Evolutionary conservation across 2,888 invertebrate genomes (phyloP), one percentile per base, ranked within the genome.

Genomic region (Zele albiditarsus): DNA sequence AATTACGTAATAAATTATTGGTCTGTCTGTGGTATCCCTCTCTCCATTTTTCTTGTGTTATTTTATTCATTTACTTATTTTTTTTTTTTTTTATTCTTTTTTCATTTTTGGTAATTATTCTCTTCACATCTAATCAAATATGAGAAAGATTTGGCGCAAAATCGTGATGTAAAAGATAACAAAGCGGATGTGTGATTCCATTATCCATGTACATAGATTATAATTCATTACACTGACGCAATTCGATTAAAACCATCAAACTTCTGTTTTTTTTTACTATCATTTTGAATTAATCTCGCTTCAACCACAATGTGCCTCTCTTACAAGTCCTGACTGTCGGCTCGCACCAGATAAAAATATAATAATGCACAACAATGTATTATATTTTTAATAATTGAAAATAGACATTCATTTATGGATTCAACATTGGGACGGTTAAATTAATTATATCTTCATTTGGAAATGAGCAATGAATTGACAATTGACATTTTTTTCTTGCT

Each of bases 1-100:
- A 83, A 84, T 84, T 80, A 83, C 76, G 76, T 84, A 83, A 80
- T 84, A 83, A 85, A 85, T 84, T 82, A 85, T 85, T 84, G 82
- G 84, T 86, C 84, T 85, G 82, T 81, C 81, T 80, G 80, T 82
- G 76, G 70, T 78, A 31, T 63, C 53, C 31, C 63, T 63, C 71
- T 33, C 53, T 53, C 53, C 20, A 53, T 23, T 3, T 23, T 53
- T 23, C 53, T 53, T 53, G 53, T 53, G 10, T 53, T 53, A 53
- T 53, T 53, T 4, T 72, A 33, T 53, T 42, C 42, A 20, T 80
- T 77, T 38, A 72, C 58, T 66, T 80, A 78, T 77, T 53, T 33
- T 5, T 33, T 42, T 46, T n/a, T 46, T n/a, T 46, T n/a, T n/a
- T n/a, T 27, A 31, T 75, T 75, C 76, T 73, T 69, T 62, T 63